Base-by-base conservation (phyloP, 2,797 vertebrate genomes). In the Chromis chromis region DNA sequence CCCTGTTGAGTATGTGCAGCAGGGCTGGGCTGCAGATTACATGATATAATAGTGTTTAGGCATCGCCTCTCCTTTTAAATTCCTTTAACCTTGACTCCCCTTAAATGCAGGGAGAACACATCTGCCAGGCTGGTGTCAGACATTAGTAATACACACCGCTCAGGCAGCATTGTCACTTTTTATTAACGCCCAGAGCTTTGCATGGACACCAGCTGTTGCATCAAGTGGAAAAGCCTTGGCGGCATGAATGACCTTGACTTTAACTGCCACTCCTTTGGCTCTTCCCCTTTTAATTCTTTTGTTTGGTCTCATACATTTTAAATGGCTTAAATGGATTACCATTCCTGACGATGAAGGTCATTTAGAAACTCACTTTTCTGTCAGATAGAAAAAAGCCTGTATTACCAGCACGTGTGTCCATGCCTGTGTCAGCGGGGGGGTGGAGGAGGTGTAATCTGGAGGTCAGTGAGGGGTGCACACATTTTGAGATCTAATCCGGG, bases 191-290 rank as follows among this genome's bases (percentile, higher is more conserved):
- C 86, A 90, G 91, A 88, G 94, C 95, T 96, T 95, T 95, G 95
- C 96, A 95, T 95, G 94, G 93, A 95, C 95, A 96, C 95, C 96
- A 98, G 95, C 95, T 96, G 95, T 97, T 98, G 96, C 94, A 93
- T 96, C 95, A 95, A 94, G 94, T 94, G 92, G 84, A 90, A 85
- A 91, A 94, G 95, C 95, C 94, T 95, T 93, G 91, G 93, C 90
- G 94, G 93, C 94, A 94, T 94, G 84, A 90, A 90, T 96, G 96
- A 98, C 97, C 96, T 97, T 98, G 96, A 97, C 96, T 96, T 96
- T 94, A 92, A 92, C 93, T 93, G 79, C 83, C 49, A 31, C 88
- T 94, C 84, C 85, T 86, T 84, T 85, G 88, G 80, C 86, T 90
- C 90, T 88, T 85, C 75, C 88, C 85, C 81, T 85, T 91, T 90